Percentiles rank a stretch among this genome's conserved stretches.
These are phyloP conservation scores for Parapristionchus giblindavisi DNA, from an alignment of 2,888 invertebrate genomes.

Conservation along the genomic window DNA sequence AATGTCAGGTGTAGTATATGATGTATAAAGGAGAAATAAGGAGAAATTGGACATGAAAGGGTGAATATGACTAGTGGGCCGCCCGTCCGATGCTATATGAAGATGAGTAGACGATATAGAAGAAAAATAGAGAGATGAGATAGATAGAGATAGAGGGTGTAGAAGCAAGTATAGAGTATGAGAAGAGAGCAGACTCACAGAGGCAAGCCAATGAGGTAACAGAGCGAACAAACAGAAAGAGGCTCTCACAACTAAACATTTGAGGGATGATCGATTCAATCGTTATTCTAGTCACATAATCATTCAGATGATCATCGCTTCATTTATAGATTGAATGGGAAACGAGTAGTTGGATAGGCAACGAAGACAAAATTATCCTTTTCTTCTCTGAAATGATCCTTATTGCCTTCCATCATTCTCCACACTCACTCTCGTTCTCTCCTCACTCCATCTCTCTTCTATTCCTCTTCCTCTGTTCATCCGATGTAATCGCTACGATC, in stretches of 20 bases:
- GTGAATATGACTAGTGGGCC: too few species aligned
- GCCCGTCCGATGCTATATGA: too few species aligned
- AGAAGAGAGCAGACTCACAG: conserved; percentile 13
- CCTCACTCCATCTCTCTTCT: conserved; percentile 16
- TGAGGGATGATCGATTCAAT: background rate
- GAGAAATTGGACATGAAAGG: too few species aligned
- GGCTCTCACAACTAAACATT: too few species aligned
- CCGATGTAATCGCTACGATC: too few species aligned
- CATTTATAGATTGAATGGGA: too few species aligned
- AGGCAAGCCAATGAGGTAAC: background rate
- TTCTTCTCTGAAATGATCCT: background rate
- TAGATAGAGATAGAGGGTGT: background rate
- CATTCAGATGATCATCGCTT: too few species aligned
- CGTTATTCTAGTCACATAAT: too few species aligned
- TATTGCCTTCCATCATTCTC: background rate
- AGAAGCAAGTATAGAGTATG: background rate
- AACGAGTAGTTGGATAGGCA: too few species aligned
- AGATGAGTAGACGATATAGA: too few species aligned
- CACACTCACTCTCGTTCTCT: conserved; percentile 4
- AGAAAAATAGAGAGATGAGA: background rate
- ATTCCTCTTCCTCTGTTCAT: conserved; percentile 5
- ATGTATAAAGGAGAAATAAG: too few species aligned
- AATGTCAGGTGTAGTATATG: too few species aligned
- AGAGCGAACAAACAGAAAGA: conserved; percentile 16
- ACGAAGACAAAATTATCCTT: background rate